Base-by-base conservation (phyloP, 1,140 invertebrate genomes). In the Bombus huntii region DNA sequence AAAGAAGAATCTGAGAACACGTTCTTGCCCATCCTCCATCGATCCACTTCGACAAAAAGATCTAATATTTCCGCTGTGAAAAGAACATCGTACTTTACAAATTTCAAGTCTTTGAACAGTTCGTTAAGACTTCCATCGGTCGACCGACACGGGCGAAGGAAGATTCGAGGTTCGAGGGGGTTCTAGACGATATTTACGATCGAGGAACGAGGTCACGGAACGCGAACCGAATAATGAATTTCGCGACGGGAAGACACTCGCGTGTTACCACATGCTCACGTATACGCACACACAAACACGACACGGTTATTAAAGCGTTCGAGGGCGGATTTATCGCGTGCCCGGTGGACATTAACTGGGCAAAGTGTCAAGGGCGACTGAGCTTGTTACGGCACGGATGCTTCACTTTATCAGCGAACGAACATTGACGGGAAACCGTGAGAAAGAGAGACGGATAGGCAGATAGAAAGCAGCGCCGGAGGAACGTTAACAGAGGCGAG, bases 321-420 rank as follows among this genome's bases (percentile, higher is more conserved):
- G 89, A 80, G 89, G 89, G 79, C 81, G 89, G 87, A 91, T 92
- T 92, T 92, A 92, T 89, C 91, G 91, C 90, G 91, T 87, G 86
- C 80, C 84, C 74, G 80, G 72, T 71, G 88, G 90, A 93, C 89
- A 93, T 92, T 93, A 91, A 93, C 92, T 79, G 90, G 62, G 89
- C 91, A 94, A 94, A 93, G 93, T 93, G 93, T 94, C 92, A 90
- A 91, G 91, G 91, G 91, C 93, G 91, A 95, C 94, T 95, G 93
- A 93, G 92, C 89, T 87, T 88, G 90, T 88, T 87, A 68, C 89
- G 62, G 76, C 86, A 72, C 79, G 84, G 86, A 91, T 89, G 86
- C 83, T 80, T 70, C 86, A 31, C 76, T 91, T 89, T 91, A 91
- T 91, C 90, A 87, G 86, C 70, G 81, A 71, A 34, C 71, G 83